A percentile compares a stretch with the other conserved stretches of the same genome.
Conservation (phyloP, 1,140 invertebrate genomes). For the Druon quercuslanigerum region DNA sequence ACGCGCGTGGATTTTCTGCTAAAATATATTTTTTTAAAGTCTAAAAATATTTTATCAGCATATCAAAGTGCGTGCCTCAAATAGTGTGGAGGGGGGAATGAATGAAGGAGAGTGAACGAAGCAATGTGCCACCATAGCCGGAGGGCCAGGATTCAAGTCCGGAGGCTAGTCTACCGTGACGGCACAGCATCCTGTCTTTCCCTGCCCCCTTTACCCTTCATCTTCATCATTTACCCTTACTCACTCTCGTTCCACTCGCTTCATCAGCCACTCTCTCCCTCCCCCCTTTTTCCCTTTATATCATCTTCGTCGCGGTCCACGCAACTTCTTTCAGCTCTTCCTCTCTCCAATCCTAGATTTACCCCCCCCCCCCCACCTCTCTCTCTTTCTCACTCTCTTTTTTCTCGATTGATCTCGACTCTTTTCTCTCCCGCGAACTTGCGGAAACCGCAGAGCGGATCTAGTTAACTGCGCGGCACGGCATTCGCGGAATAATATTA, state of each 20-base stretch:
- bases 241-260: conserved; percentile 58
- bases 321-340: conserved; percentile 40
- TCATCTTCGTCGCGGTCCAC: conserved; percentile 33
- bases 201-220: conserved; percentile 41
- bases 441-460: conserved; percentile 63
- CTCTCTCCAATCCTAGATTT: conserved; percentile 37
- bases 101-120: conserved; percentile 43
- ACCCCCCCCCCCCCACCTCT: too few relatives aligned
- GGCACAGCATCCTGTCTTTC: conserved; percentile 63
- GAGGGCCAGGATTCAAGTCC: conserved; percentile 70
- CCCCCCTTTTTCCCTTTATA: conserved; percentile 37
- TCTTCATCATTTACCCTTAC: conserved; percentile 54
- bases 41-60: conserved; percentile 5
- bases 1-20: too few relatives aligned
- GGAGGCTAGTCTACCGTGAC: conserved; percentile 71
- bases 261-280: conserved; percentile 40
- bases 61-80: neutral
- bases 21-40: neutral
- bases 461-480: conserved; percentile 60
- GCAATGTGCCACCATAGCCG: conserved; percentile 58
- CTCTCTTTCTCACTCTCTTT: conserved; percentile 37
- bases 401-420: conserved; percentile 47
- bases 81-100: conserved; percentile 31
- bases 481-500: conserved; percentile 65
- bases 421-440: conserved; percentile 52